phyloP scores from a whole-genome alignment of 2,113 vertebrate genomes.

The Psilopsiagon aymara region DNA sequence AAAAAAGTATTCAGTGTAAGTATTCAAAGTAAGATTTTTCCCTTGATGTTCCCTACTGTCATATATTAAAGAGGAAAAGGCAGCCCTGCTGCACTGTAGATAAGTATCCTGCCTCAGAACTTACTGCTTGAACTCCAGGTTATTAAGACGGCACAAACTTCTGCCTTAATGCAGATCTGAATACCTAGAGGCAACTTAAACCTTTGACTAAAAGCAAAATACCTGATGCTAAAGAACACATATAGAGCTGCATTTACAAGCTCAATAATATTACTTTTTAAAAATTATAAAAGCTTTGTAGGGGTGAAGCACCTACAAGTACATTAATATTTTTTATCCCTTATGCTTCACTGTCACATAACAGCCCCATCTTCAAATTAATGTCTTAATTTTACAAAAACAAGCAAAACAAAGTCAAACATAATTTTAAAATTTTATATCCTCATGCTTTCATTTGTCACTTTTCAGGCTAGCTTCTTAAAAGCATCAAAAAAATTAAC shows the following conservation, averaged over 20 bases:
- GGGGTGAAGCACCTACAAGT: not conserved
- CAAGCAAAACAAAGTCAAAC: not conserved
- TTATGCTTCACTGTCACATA: not conserved
- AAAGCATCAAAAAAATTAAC: not conserved
- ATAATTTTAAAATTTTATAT: not conserved
- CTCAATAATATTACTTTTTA: not conserved
- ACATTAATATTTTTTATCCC: not conserved
- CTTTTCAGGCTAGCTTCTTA: not conserved
- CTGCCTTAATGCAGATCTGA: not conserved
- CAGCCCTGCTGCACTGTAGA: conserved; percentile 14
- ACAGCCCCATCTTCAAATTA: not conserved
- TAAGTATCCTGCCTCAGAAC: not conserved
- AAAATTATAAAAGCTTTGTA: not conserved
- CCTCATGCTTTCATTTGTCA: not conserved
- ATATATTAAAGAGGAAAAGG: not conserved
- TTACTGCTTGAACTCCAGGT: not conserved
- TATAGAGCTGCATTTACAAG: not conserved
- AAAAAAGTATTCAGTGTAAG: not conserved
- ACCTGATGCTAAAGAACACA: not conserved
- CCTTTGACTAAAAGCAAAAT: not conserved
- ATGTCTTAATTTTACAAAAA: not conserved
- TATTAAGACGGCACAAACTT: not conserved
- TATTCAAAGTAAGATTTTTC: not conserved
- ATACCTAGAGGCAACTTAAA: not conserved
- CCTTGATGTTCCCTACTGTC: not conserved